A percentile compares a stretch with the other conserved stretches of the same genome.
Conservation (phyloP, 2,113 vertebrate genomes). For the Oenanthe oenanthe region DNA sequence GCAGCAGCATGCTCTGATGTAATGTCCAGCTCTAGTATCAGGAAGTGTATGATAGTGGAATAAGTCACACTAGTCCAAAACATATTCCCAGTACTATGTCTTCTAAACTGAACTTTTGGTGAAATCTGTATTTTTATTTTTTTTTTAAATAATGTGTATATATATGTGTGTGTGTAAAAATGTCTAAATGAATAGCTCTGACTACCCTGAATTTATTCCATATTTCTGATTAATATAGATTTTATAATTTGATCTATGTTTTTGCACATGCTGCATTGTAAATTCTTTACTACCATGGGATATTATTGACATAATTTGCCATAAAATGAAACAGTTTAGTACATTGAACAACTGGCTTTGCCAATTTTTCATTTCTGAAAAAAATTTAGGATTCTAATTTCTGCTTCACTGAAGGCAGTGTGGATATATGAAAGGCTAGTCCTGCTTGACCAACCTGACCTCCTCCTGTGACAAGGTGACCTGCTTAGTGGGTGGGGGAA, state of each 20-base stretch:
- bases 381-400: not conserved
- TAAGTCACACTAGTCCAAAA: not conserved
- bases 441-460: not conserved
- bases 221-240: not conserved
- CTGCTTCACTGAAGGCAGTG: not conserved
- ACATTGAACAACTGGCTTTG: not conserved
- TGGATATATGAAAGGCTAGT: not conserved
- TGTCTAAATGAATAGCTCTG: not conserved
- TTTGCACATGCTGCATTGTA: not conserved
- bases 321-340: not conserved
- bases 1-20: not conserved
- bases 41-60: not conserved
- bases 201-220: fast-evolving
- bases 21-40: not conserved
- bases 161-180: not conserved
- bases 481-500: not conserved
- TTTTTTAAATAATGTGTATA: not conserved
- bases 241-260: not conserved
- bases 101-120: not conserved
- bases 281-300: not conserved
- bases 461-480: not conserved
- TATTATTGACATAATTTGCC: not conserved
- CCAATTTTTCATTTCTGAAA: not conserved
- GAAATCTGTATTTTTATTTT: not conserved
- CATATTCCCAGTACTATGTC: not conserved